Conservation (phyloP, 2,888 invertebrate genomes). For the Apotomis turbidana region DNA sequence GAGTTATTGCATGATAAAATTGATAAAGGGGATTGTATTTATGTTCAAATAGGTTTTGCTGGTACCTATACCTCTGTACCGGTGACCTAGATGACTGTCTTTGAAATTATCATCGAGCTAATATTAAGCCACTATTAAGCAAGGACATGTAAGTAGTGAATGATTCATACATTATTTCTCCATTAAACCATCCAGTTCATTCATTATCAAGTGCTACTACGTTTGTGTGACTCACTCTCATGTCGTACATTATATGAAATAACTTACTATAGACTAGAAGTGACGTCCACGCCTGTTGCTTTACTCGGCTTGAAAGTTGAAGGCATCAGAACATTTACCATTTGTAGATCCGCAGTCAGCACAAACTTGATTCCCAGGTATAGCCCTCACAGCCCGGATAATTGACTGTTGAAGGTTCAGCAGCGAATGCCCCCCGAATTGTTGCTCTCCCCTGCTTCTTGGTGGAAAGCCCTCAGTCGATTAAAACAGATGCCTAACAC, state of each 20-base stretch:
- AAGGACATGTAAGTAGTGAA: too few relatives aligned
- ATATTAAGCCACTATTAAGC: too few relatives aligned
- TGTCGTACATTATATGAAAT: background rate
- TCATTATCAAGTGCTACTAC: background rate
- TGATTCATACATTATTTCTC: slow-evolving; percentile 1
- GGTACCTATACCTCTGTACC: too few relatives aligned
- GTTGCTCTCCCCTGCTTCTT: slow-evolving; percentile 87
- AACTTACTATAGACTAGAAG: too few relatives aligned
- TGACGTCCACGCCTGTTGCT: too few relatives aligned
- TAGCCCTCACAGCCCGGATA: slow-evolving; percentile 90
- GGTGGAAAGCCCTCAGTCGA: slow-evolving; percentile 98
- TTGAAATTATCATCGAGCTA: too few relatives aligned
- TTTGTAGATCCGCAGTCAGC: slow-evolving; percentile 97
- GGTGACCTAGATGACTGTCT: too few relatives aligned
- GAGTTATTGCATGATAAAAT: background rate
- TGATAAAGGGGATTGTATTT: background rate
- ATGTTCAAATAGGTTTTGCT: too few relatives aligned
- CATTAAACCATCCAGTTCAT: slow-evolving; percentile 3
- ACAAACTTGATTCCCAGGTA: slow-evolving; percentile 98
- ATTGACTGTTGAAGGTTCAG: slow-evolving; percentile 96
- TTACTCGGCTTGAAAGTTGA: too few relatives aligned
- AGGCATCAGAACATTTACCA: slow-evolving; percentile 77
- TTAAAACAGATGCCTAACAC: slow-evolving; percentile 94
- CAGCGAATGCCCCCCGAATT: slow-evolving; percentile 91
- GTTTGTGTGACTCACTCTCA: slow-evolving; percentile 16